Evolutionary conservation across 1,140 invertebrate genomes (phyloP).

Genomic region (Hycleus phaleratus): DNA sequence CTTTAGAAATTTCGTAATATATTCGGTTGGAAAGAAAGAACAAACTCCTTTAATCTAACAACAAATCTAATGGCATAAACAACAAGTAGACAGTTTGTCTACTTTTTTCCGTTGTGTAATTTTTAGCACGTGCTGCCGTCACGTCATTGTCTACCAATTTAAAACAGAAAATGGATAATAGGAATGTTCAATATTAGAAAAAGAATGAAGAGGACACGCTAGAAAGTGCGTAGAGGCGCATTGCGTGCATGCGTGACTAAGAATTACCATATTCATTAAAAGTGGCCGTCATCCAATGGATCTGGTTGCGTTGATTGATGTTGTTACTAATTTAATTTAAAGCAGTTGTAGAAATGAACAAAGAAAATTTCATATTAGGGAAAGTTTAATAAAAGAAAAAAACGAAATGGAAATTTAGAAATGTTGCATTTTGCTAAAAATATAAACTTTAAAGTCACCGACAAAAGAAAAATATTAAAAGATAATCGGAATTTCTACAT

Average conservation of each 20-base stretch:
- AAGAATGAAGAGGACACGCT: too few species aligned
- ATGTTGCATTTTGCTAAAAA: too few species aligned
- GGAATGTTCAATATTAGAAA: neutral
- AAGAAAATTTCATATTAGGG: too few species aligned
- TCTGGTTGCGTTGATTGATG: conserved; percentile 18
- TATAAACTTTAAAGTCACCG: too few species aligned
- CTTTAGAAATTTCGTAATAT: too few species aligned
- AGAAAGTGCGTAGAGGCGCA: conserved; percentile 12
- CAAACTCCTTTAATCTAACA: neutral
- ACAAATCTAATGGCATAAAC: neutral
- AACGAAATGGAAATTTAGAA: too few species aligned
- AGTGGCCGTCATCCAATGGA: conserved; percentile 18
- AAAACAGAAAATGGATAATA: neutral
- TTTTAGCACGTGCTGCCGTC: conserved; percentile 16
- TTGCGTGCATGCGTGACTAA: conserved; percentile 16
- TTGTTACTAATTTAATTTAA: conserved; percentile 21
- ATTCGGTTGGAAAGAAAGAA: neutral
- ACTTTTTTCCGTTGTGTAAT: conserved; percentile 3
- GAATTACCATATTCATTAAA: conserved; percentile 24
- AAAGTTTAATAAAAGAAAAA: too few species aligned
- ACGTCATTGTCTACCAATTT: conserved; percentile 7
- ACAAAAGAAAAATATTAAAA: too few species aligned
- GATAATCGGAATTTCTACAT: too few species aligned
- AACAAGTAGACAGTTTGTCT: too few species aligned
- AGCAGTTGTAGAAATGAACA: conserved; percentile 3